Base-by-base conservation (phyloP, 2,113 vertebrate genomes). In the Bos javanicus region DNA sequence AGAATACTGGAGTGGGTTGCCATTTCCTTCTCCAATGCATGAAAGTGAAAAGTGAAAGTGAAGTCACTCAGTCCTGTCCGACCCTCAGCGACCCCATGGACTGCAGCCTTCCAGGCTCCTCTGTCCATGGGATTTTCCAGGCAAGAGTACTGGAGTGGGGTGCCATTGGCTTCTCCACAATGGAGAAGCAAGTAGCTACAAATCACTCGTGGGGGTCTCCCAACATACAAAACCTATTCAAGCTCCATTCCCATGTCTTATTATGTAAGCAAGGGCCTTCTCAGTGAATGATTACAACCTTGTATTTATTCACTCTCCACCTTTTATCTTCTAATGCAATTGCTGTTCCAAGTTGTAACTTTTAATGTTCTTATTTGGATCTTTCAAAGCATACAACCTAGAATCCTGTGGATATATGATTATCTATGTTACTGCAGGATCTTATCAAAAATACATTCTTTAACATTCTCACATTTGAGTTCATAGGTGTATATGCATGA, bases 241-340 rank as follows among this genome's bases (percentile, higher is more conserved):
- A 85, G 7, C 13, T 94, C 52, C 71, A 6, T 10, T 95, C 60
- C 59, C 33, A 48, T 60, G 71, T 46, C 97, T 98, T 52, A 96
- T 86, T 39, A 81, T 74, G 39, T 62, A 87, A 96, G 76, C 0
- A 84, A 83, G 74, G 62, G 46, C 46, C 93, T 95, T 94, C 80
- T 88, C 93, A 95, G 30, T 80, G 95, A 98, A 95, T 93, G 0
- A 9, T 88, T 96, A 48, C 59, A 93, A 21, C 52, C 19, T 56
- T 76, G 74, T 92, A 95, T 83, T 96, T 93, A 59, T 87, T 87
- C 76, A 88, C n/a, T 86, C 16, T 43, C 60, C 12, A 59, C 64
- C 36, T 97, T 86, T 87, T 96, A 76, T 96, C n/a, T 46, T 36
- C 76, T 52, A 76, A 94, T 94, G 86, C 87, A 96, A 78, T 95